phyloP scores from a whole-genome alignment of 2,888 invertebrate species.

The Margaritifera margaritifera region DNA sequence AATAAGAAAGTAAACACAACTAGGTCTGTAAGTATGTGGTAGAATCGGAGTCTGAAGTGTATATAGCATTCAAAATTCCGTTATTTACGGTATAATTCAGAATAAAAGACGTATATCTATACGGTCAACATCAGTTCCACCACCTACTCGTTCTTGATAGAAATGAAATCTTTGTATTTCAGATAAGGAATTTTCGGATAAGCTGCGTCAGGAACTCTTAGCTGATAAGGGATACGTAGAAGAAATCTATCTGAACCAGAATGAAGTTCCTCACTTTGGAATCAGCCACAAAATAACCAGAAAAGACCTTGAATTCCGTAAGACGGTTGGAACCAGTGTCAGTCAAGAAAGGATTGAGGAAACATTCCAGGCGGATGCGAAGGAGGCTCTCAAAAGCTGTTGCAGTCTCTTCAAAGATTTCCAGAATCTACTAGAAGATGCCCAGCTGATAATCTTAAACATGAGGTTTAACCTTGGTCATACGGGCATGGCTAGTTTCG shows the following conservation, averaged over 20 bases:
- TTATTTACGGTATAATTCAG: too few relatives aligned
- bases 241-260: conserved; percentile 8
- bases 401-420: not conserved
- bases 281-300: conserved; percentile 14
- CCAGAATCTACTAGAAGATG: conserved; percentile 6
- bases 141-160: too few relatives aligned
- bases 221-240: conserved; percentile 10
- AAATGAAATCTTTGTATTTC: too few relatives aligned
- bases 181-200: too few relatives aligned
- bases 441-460: conserved; percentile 13
- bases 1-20: too few relatives aligned
- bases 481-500: conserved; percentile 4
- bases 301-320: conserved; percentile 11
- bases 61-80: too few relatives aligned
- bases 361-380: conserved; percentile 8
- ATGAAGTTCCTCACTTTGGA: conserved; percentile 11
- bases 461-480: conserved; percentile 17
- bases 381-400: not conserved
- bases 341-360: conserved; percentile 2
- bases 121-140: too few relatives aligned
- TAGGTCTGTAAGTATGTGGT: too few relatives aligned
- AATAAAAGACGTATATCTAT: too few relatives aligned
- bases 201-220: not conserved
- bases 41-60: too few relatives aligned
- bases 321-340: conserved; percentile 5